Base-by-base conservation (phyloP, 2,797 vertebrate species). In the Ciconia nigra region DNA sequence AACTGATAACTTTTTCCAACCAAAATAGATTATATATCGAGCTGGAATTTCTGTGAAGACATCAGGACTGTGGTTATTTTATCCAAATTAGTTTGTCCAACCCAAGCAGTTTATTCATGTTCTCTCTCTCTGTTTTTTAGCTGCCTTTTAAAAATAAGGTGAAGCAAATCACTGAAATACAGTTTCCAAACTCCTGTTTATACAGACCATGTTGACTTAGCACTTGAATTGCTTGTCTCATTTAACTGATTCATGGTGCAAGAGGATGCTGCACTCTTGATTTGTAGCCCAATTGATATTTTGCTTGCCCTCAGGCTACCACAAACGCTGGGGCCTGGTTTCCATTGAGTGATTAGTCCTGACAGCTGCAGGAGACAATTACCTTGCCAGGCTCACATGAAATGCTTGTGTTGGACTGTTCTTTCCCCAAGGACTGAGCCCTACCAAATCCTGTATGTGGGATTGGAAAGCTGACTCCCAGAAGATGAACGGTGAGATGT, bases 191-290 rank as follows among this genome's bases (percentile, higher is more conserved):
- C 88, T 21, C 58, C 67, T 96, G 95, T 67, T 94, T 89, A 21
- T 69, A 87, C 94, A 81, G 87, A 67, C 86, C 47, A 9, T 89
- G 80, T 93, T 96, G 90, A 85, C 74, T 87, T 46, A 91, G 93
- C 76, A 73, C 89, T 96, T 80, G 90, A 93, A 93, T 96, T 87
- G 80, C 85, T 88, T 87, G 39, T 96, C 96, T 96, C 97, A 93
- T 93, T 94, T 84, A 93, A 95, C 96, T 93, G 92, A 69, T 83
- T 89, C 83, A 39, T 29, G 89, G 92, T 74, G 83, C 93, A 93
- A 90, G 88, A 95, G 70, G 95, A 96, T 84, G 93, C 90, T 93
- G 89, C 59, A 4, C 70, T 85, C 94, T 58, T 89, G 90, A 95
- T 96, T 87, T 79, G 94, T 95, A 67, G 96, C 93, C 95, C 96